These are phyloP conservation scores for Ptychoptera albimana DNA, from an alignment of 2,888 invertebrate genomes.

Conservation along the genomic window DNA sequence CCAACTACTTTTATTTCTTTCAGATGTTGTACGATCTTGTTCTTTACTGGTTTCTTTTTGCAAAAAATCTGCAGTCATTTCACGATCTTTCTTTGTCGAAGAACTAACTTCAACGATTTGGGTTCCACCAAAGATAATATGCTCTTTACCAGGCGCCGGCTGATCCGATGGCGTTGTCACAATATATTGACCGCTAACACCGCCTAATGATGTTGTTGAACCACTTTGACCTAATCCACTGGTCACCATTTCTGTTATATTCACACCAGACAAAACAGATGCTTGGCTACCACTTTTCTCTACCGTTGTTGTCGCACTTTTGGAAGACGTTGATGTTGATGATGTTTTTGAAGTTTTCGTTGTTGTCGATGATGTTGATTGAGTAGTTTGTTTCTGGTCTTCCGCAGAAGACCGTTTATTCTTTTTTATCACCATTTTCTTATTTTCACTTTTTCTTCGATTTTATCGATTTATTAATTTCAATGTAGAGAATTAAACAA, in stretches of 20 bases:
- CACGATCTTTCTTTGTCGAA: slow-evolving; percentile 5
- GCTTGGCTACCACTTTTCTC: slow-evolving; percentile 4
- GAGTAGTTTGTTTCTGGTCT: no score
- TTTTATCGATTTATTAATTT: no score
- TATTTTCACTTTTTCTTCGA: no score
- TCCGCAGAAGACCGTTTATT: no score
- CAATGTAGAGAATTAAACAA: no score
- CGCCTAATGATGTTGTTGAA: slow-evolving; percentile 1
- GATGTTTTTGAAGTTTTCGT: slow-evolving; percentile 6
- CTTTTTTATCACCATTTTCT: no score
- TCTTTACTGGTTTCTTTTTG: neutral
- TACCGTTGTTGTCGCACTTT: neutral
- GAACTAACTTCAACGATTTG: slow-evolving; percentile 11
- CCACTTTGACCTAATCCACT: slow-evolving; percentile 1
- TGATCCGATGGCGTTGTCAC: slow-evolving; percentile 10
- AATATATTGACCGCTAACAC: slow-evolving; percentile 7
- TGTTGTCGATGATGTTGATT: neutral
- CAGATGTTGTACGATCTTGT: slow-evolving; percentile 20
- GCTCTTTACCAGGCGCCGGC: slow-evolving; percentile 5
- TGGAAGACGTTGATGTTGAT: slow-evolving; percentile 3
- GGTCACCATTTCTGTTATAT: slow-evolving; percentile 5
- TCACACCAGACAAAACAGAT: slow-evolving; percentile 3
- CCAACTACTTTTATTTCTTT: slow-evolving; percentile 15
- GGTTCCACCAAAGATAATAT: slow-evolving; percentile 9
- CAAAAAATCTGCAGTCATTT: neutral